Conservation (phyloP, 2,888 invertebrate genomes). For the Lamellibrachia columna region DNA sequence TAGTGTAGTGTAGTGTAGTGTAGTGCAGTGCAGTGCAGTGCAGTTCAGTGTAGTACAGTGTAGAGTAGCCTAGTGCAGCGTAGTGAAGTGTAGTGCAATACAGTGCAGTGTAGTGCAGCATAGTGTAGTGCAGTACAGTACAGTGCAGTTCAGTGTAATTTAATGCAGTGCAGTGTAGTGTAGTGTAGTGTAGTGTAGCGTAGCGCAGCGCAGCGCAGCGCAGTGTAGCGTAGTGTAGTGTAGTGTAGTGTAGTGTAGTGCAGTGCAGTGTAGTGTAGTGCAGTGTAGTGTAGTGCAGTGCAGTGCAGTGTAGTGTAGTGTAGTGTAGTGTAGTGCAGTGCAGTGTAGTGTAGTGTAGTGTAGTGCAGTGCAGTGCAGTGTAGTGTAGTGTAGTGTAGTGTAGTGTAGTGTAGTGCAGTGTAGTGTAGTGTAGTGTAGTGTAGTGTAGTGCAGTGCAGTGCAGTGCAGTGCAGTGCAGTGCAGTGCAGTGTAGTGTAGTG, state of each 20-base stretch:
- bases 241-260: constrained; percentile 33
- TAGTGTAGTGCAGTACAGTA: constrained; percentile 33
- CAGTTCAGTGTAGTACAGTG: constrained; percentile 38
- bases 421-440: constrained; percentile 32
- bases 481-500: constrained; percentile 32
- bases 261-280: constrained; percentile 30
- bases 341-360: constrained; percentile 20
- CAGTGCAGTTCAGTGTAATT: neutral
- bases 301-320: constrained; percentile 32
- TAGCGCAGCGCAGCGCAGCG: neutral
- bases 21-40: constrained; percentile 34
- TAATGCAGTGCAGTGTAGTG: constrained; percentile 24
- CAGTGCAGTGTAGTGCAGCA: constrained; percentile 29
- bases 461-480: neutral
- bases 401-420: constrained; percentile 23
- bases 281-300: neutral
- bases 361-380: constrained; percentile 24
- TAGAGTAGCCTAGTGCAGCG: neutral
- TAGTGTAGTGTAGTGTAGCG: constrained; percentile 31
- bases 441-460: constrained; percentile 23
- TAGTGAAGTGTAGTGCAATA: constrained; percentile 36
- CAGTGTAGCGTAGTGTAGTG: constrained; percentile 25
- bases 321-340: constrained; percentile 26
- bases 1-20: constrained; percentile 34
- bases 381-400: constrained; percentile 32